Evolutionary conservation across 2,888 invertebrate species (phyloP).

Genomic region (Zonitis immaculata): DNA sequence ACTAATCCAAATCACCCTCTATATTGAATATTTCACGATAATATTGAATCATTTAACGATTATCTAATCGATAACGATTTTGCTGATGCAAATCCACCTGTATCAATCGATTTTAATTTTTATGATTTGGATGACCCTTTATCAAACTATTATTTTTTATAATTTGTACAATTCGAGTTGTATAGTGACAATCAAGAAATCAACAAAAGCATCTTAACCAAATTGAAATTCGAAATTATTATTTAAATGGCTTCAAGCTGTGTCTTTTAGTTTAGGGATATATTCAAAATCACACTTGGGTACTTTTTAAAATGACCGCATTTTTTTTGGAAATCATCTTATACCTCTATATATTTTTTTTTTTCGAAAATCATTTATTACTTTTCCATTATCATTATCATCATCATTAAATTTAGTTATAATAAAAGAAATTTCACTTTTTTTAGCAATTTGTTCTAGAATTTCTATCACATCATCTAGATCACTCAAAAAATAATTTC

Average conservation of each 20-base stretch:
- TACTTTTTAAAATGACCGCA: conserved; percentile 18
- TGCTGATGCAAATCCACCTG: no score
- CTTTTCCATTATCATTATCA: neutral
- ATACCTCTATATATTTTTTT: neutral
- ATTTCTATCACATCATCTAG: conserved; percentile 23
- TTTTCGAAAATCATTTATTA: neutral
- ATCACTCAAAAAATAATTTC: conserved; percentile 6
- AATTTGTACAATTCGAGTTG: neutral
- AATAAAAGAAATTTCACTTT: conserved; percentile 25
- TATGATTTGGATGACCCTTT: no score
- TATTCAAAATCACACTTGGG: conserved; percentile 21
- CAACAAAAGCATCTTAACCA: conserved; percentile 11
- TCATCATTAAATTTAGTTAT: conserved; percentile 12
- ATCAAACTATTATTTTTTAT: neutral
- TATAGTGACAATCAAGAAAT: conserved; percentile 9
- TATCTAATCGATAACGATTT: no score
- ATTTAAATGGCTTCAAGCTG: conserved; percentile 19
- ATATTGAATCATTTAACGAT: no score
- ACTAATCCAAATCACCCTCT: no score
- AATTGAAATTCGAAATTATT: conserved; percentile 15
- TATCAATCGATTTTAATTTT: no score
- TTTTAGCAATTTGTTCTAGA: conserved; percentile 26
- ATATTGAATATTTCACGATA: no score
- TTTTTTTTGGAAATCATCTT: conserved; percentile 2
- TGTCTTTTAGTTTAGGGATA: conserved; percentile 12